A percentile compares a stretch with the other conserved stretches of the same genome.
phyloP scores from a whole-genome alignment of 2,888 invertebrate genomes.

The Drosophila leonis region DNA sequence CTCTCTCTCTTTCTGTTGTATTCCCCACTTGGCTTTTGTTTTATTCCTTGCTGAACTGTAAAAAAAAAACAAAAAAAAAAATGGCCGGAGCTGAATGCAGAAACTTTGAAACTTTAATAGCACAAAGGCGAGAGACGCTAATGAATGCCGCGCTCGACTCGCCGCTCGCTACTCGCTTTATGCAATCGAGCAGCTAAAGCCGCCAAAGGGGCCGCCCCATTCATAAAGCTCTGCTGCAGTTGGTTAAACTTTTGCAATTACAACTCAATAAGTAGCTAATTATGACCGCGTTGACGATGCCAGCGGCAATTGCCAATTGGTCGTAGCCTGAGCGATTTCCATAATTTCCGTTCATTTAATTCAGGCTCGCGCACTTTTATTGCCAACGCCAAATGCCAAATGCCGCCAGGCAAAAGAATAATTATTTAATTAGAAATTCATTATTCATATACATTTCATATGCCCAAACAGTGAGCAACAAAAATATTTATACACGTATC shows the following conservation, averaged over 20 bases:
- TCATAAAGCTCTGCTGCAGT: slow-evolving; percentile 45
- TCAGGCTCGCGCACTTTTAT: slow-evolving; percentile 31
- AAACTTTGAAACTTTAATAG: slow-evolving; percentile 54
- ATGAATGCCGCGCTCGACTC: slow-evolving; percentile 41
- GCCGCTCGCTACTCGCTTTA: slow-evolving; percentile 9
- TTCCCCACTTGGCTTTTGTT: slow-evolving; percentile 19
- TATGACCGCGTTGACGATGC: slow-evolving; percentile 43
- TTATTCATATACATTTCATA: slow-evolving; percentile 41
- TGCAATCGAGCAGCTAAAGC: slow-evolving; percentile 37
- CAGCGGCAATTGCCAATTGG: slow-evolving; percentile 32
- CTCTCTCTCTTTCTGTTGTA: slow-evolving; percentile 10
- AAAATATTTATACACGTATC: neutral
- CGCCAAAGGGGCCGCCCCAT: slow-evolving; percentile 21
- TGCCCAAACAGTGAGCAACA: neutral
- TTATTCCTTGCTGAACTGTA: slow-evolving; percentile 10
- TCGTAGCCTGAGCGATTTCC: slow-evolving; percentile 23
- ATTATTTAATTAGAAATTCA: slow-evolving; percentile 22
- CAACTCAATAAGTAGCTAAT: slow-evolving; percentile 75
- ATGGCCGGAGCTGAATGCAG: slow-evolving; percentile 13
- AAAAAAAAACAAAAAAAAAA: slow-evolving; percentile 5
- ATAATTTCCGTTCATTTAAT: slow-evolving; percentile 41
- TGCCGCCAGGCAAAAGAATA: slow-evolving; percentile 22
- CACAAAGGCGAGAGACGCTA: slow-evolving; percentile 42
- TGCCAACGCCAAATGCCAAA: slow-evolving; percentile 48
- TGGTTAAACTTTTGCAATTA: slow-evolving; percentile 75